phyloP scores from a whole-genome alignment of 1,140 invertebrate species.

The Drosophila serrata region DNA sequence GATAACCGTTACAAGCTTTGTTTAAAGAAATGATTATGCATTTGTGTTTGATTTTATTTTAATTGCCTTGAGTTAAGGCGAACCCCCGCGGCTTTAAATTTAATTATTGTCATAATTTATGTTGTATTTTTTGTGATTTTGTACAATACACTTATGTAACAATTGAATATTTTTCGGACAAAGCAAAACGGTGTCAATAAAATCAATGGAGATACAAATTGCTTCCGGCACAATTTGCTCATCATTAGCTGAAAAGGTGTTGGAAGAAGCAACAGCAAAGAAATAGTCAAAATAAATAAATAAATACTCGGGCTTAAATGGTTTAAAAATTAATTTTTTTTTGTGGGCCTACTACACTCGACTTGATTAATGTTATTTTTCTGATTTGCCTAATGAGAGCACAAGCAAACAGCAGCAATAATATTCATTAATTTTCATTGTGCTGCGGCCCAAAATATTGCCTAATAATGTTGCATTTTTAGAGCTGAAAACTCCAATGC shows the following conservation, averaged over 20 bases:
- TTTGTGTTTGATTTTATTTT: constrained; percentile 56
- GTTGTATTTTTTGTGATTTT: constrained; percentile 32
- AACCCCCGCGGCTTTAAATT: constrained; percentile 16
- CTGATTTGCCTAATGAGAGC: constrained; percentile 39
- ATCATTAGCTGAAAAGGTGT: constrained; percentile 74
- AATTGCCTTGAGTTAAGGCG: constrained; percentile 28
- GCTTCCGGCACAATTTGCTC: constrained; percentile 77
- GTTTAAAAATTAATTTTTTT: constrained; percentile 11
- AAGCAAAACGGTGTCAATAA: constrained; percentile 78
- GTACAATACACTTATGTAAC: constrained; percentile 62
- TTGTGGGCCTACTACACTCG: constrained; percentile 21
- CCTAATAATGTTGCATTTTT: constrained; percentile 21
- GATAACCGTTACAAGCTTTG: constrained; percentile 60
- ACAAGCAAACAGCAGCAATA: constrained; percentile 2
- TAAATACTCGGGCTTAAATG: constrained; percentile 21
- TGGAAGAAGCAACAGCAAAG: constrained; percentile 36
- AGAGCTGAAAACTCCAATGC: constrained; percentile 33
- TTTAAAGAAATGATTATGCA: constrained; percentile 64
- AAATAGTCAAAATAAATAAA: constrained; percentile 23
- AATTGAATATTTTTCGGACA: constrained; percentile 35
- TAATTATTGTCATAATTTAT: constrained; percentile 34
- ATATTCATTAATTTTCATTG: constrained; percentile 41
- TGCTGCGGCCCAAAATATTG: constrained; percentile 29
- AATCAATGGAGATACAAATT: constrained; percentile 65
- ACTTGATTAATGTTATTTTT: constrained; percentile 29